Evolutionary conservation across 2,113 vertebrate genomes (phyloP).

Genomic region (Halichoerus grypus): DNA sequence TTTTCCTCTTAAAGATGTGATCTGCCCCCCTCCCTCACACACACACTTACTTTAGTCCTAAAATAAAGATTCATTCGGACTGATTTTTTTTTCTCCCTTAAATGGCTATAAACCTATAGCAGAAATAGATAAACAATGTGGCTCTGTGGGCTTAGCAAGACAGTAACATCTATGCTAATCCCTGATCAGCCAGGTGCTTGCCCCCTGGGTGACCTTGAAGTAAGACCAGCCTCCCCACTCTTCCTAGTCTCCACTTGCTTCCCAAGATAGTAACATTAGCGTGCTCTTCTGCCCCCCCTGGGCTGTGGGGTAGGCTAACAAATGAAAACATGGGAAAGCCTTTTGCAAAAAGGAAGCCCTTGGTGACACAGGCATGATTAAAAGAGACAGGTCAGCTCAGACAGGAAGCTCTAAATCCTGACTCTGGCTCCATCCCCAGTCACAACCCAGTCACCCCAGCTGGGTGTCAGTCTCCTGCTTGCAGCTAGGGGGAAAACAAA

Average conservation of each 20-base stretch:
- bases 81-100: background rate
- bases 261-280: background rate
- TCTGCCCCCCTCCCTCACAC: background rate
- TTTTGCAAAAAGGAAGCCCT: background rate
- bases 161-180: constrained; percentile 61
- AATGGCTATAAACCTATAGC: constrained; percentile 43
- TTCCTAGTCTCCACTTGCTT: constrained; percentile 52
- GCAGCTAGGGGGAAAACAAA: too few species aligned
- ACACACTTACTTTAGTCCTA: constrained; percentile 21
- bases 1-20: background rate
- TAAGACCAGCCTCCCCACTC: background rate
- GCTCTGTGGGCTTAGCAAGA: constrained; percentile 37
- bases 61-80: background rate
- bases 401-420: constrained; percentile 27
- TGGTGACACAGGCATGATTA: background rate
- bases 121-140: constrained; percentile 34
- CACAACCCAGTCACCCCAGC: background rate
- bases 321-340: background rate
- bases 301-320: background rate
- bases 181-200: constrained; percentile 67
- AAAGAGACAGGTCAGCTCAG: constrained; percentile 35
- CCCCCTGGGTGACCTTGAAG: constrained; percentile 62
- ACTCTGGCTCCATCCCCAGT: background rate
- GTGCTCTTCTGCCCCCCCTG: background rate
- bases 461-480: background rate